phyloP scores from a whole-genome alignment of 92 coral and sea anemone genomes.

The Pocillopora grandis region DNA sequence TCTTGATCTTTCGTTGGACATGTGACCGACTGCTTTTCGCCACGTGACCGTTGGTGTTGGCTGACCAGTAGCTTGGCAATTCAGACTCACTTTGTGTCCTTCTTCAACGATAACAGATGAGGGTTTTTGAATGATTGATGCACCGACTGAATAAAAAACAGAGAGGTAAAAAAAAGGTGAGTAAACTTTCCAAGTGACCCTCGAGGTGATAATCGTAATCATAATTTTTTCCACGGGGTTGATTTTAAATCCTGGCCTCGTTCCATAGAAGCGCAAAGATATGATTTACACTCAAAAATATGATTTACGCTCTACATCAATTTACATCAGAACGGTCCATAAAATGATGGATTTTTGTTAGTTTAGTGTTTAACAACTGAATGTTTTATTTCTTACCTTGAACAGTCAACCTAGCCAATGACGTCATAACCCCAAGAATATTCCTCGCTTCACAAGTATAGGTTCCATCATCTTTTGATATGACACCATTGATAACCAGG shows the following conservation, averaged over 20 bases:
- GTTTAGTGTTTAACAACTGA: no score
- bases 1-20: slow-evolving; percentile 14
- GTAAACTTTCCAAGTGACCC: no score
- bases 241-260: no score
- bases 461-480: slow-evolving; percentile 43
- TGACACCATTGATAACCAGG: slow-evolving; percentile 45
- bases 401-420: slow-evolving; percentile 51
- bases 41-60: slow-evolving; percentile 34
- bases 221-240: neutral
- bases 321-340: no score
- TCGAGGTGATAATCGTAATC: no score
- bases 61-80: slow-evolving; percentile 32
- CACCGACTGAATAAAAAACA: neutral
- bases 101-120: slow-evolving; percentile 45
- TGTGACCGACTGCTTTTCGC: slow-evolving; percentile 10
- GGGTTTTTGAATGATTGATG: slow-evolving; percentile 24
- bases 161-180: neutral
- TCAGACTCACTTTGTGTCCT: slow-evolving; percentile 28
- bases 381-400: slow-evolving; percentile 49
- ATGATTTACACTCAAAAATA: neutral
- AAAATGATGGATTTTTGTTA: no score
- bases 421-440: slow-evolving; percentile 48
- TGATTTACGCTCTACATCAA: slow-evolving; percentile 19
- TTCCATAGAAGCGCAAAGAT: neutral
- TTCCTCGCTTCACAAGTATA: slow-evolving; percentile 64